A percentile compares a stretch with the other conserved stretches of the same genome.
These are phyloP conservation scores for Bombus sylvicola DNA, from an alignment of 1,140 invertebrate species.

Conservation along the genomic window DNA sequence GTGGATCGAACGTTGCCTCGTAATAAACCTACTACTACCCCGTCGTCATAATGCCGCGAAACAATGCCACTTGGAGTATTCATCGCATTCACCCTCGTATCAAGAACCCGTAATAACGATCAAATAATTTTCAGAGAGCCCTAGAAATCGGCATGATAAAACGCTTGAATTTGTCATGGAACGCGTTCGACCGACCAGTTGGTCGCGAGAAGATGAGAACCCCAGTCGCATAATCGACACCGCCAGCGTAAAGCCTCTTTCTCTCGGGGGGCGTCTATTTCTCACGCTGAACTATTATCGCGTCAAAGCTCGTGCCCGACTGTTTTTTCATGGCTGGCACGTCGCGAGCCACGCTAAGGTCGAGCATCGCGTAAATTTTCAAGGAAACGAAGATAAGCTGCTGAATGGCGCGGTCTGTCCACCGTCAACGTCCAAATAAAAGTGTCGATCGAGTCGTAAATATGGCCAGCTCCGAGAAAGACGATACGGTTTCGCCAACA, in stretches of 20 bases:
- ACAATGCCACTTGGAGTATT: not conserved
- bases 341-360: no score
- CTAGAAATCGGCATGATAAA: not conserved
- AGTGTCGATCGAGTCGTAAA: constrained; percentile 55
- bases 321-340: constrained; percentile 36
- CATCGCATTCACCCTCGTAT: not conserved
- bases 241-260: not conserved
- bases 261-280: constrained; percentile 49
- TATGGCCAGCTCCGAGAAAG: not conserved
- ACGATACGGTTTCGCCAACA: constrained; percentile 5
- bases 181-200: not conserved
- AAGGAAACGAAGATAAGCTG: constrained; percentile 34
- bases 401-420: not conserved
- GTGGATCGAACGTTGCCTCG: not conserved
- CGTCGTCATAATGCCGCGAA: no score
- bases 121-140: not conserved
- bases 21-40: not conserved
- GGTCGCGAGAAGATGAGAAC: constrained; percentile 40
- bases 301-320: constrained; percentile 43
- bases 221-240: constrained; percentile 49
- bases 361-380: constrained; percentile 30
- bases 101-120: not conserved
- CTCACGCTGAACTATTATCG: constrained; percentile 65
- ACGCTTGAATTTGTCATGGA: not conserved
- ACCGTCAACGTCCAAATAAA: constrained; percentile 46